Percentiles rank a stretch among this genome's conserved stretches.
phyloP scores from a whole-genome alignment of 2,888 invertebrate genomes.

The Geophilus truncorum region DNA sequence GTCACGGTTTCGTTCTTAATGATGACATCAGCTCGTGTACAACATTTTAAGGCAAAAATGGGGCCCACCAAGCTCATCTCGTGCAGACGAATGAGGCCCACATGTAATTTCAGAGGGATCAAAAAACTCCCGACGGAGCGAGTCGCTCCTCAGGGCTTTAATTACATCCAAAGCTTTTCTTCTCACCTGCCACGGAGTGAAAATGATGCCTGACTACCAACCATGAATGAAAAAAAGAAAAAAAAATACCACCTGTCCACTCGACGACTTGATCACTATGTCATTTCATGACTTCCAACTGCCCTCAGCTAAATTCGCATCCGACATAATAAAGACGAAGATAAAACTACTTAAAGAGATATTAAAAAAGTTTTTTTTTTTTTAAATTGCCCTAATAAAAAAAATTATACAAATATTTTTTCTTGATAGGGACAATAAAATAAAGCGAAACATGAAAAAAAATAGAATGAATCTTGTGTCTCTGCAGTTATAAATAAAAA shows the following conservation, averaged over 20 bases:
- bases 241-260: neutral
- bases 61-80: neutral
- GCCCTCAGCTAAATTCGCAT: neutral
- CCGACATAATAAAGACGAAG: neutral
- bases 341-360: neutral
- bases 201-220: neutral
- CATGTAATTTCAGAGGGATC: conserved; percentile 4
- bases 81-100: neutral
- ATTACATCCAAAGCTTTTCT: neutral
- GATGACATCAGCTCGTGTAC: neutral
- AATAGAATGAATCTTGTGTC: neutral
- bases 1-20: neutral
- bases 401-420: neutral
- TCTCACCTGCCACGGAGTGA: conserved; percentile 4
- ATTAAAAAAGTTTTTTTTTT: neutral
- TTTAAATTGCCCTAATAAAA: neutral
- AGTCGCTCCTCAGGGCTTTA: conserved; percentile 12
- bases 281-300: neutral
- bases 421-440: neutral
- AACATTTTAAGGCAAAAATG: neutral
- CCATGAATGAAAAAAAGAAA: too few relatives aligned
- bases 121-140: neutral
- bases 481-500: conserved; percentile 8
- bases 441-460: neutral
- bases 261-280: neutral